Evolutionary conservation across 1,140 invertebrate genomes (phyloP).

Genomic region (Dinoponera quadriceps): DNA sequence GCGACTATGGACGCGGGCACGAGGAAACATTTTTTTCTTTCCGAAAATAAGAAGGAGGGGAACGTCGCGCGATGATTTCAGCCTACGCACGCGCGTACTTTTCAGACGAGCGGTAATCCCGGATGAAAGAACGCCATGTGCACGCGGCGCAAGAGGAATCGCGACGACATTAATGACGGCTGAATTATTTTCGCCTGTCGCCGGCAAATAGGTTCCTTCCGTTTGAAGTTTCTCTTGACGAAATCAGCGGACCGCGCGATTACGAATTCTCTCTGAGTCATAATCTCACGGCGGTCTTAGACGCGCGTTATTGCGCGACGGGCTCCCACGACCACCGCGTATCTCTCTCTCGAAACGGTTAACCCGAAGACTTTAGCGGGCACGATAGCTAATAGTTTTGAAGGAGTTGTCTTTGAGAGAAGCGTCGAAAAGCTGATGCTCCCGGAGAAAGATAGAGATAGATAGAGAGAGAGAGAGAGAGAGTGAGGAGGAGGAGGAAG

Average conservation of each 20-base stretch:
- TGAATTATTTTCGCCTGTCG: slow-evolving; percentile 24
- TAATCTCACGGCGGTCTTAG: neutral
- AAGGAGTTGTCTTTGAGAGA: neutral
- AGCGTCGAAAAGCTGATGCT: neutral
- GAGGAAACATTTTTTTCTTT: too few relatives aligned
- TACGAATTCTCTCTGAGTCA: slow-evolving; percentile 14
- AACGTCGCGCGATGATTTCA: neutral
- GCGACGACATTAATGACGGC: neutral
- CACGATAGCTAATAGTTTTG: slow-evolving; percentile 18
- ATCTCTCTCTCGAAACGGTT: too few relatives aligned
- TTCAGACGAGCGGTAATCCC: slow-evolving; percentile 5
- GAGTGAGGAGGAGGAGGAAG: neutral
- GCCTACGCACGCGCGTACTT: neutral
- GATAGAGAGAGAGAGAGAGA: neutral
- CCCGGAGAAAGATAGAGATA: neutral
- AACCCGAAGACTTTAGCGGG: neutral
- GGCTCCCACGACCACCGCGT: neutral
- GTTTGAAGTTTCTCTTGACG: neutral
- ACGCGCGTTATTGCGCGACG: neutral
- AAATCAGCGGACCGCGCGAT: slow-evolving; percentile 4
- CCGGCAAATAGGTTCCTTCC: too few relatives aligned
- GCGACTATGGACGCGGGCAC: too few relatives aligned
- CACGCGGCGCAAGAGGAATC: neutral
- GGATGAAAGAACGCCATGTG: slow-evolving; percentile 17
- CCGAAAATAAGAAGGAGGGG: neutral